Base-by-base conservation (phyloP, 2,797 vertebrate species). In the Ctenochaetus hawaiiensis region DNA sequence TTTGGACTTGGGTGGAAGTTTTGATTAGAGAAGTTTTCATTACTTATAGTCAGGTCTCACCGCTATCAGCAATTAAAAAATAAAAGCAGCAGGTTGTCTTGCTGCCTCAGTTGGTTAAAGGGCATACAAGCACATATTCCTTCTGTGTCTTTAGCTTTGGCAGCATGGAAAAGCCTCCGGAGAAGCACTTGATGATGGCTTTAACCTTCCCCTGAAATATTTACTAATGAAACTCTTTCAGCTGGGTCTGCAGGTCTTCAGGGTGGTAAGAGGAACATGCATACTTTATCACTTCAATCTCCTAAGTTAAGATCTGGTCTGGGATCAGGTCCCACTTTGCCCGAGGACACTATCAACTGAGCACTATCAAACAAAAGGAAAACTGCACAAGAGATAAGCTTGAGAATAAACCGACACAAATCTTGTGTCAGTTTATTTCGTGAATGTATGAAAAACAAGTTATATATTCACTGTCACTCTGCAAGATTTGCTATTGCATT, bases 401-500 rank as follows among this genome's bases (percentile, higher is more conserved):
- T 44, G 67, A 44, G 39, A 59, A 45, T 39, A 74, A 44, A 22
- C 37, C 20, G 18, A 68, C 45, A 49, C 59, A 69, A 51, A 58
- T 66, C 52, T 22, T 45, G 41, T 45, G 52, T 66, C 34, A 41
- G 64, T 45, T 16, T 64, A 73, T 73, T 64, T 78, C 30, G 62
- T 67, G 52, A 67, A 53, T 49, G n/a, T 63, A 59, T 67, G 62
- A 75, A 80, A 67, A 51, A 57, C 6, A 18, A 59, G 85, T 72
- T 45, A 72, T 44, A 77, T 67, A 74, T 63, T 68, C 63, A 4
- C 20, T 26, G 4, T 85, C 64, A 65, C 45, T 81, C 44, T 43
- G 45, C 71, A 34, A 69, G 66, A 83, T 80, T 74, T 83, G 37
- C 61, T 67, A 22, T 79, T 77, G 52, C 61, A 80, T 75, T 81